These are phyloP conservation scores for Acanthopleura granulata DNA, from an alignment of 2,888 invertebrate genomes.

Conservation along the genomic window DNA sequence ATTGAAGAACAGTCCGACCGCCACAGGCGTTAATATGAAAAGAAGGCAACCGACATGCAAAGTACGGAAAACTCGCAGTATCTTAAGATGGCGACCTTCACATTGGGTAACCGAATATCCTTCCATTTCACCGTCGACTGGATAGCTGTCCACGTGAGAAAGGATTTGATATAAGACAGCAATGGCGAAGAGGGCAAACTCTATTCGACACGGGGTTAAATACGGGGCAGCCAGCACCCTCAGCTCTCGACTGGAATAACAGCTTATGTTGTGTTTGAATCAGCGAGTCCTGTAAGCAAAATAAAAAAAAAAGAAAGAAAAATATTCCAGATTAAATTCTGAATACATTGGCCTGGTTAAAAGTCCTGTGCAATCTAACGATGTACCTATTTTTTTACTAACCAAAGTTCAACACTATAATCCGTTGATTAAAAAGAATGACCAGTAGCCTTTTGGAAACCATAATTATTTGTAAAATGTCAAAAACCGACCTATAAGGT, in stretches of 20 bases:
- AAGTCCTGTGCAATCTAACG: too few species aligned
- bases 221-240: neutral
- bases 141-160: neutral
- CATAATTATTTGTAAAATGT: too few species aligned
- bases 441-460: too few species aligned
- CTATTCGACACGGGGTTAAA: neutral
- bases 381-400: too few species aligned
- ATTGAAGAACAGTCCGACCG: constrained; percentile 12
- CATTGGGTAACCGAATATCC: neutral
- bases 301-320: too few species aligned
- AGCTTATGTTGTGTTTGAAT: neutral
- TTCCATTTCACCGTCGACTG: neutral
- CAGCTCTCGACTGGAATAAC: constrained; percentile 3
- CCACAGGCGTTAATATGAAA: neutral
- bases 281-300: too few species aligned
- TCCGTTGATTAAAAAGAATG: too few species aligned
- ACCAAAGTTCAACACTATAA: too few species aligned
- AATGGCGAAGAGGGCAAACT: neutral
- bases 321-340: too few species aligned
- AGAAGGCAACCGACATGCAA: neutral
- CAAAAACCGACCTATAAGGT: too few species aligned
- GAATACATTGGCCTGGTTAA: too few species aligned
- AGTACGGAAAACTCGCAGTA: neutral
- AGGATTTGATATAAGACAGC: neutral
- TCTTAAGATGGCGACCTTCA: constrained; percentile 5